Evolutionary conservation across 2,797 vertebrate species (phyloP).

Genomic region (Notamacropus eugenii): DNA sequence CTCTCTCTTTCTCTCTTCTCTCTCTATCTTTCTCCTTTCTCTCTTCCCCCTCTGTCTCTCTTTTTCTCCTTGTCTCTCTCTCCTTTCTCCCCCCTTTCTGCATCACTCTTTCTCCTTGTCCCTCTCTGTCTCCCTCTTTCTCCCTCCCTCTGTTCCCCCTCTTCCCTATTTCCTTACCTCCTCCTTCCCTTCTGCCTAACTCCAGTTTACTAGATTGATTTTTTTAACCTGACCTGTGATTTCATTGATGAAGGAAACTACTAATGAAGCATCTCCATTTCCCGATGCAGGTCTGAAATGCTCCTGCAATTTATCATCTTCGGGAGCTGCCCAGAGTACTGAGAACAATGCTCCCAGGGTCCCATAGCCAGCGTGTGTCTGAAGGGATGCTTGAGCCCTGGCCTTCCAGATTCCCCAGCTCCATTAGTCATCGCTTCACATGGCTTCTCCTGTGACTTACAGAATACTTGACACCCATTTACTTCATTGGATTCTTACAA

Average conservation of each 20-base stretch:
- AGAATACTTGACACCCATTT: neutral
- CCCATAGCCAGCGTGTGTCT: no score
- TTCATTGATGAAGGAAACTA: neutral
- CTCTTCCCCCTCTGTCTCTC: accelerated
- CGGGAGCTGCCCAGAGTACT: neutral
- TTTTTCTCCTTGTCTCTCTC: accelerated
- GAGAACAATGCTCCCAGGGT: no score
- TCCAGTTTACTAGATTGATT: neutral
- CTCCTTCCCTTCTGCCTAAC: neutral
- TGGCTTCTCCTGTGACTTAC: neutral
- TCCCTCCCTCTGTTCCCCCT: neutral
- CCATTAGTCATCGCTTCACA: neutral
- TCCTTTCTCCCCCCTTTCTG: neutral
- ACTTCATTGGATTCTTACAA: neutral
- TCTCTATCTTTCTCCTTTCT: no score
- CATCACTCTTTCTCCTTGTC: neutral
- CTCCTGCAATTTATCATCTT: neutral
- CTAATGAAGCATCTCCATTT: neutral
- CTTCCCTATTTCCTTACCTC: neutral
- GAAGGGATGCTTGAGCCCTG: neutral
- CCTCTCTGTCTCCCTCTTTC: neutral
- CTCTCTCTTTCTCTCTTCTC: no score
- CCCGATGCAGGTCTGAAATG: neutral
- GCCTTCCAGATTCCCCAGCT: no score
- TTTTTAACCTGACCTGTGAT: neutral